These are phyloP conservation scores for Xylophagus ater DNA, from an alignment of 2,888 invertebrate species.

Conservation along the genomic window DNA sequence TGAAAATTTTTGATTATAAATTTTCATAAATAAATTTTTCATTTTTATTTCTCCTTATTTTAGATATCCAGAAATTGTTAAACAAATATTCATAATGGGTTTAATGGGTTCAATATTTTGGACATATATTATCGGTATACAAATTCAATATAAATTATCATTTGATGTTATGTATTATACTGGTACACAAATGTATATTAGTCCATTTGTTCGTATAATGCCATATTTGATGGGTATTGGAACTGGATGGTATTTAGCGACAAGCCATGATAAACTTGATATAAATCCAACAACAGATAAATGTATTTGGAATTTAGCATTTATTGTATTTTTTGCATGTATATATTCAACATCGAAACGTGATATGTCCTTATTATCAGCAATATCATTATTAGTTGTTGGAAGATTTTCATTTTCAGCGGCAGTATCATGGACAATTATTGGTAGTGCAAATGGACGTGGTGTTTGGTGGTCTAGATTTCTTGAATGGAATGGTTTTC, in stretches of 20 bases:
- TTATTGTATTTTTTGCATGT: constrained; percentile 30
- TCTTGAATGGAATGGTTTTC: constrained; percentile 33
- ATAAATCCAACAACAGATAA: constrained; percentile 26
- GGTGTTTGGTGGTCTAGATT: constrained; percentile 38
- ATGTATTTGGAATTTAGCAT: constrained; percentile 31
- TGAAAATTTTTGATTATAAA: constrained; percentile 4
- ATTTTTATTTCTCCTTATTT: constrained; percentile 3
- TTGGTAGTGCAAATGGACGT: constrained; percentile 45
- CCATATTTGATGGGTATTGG: constrained; percentile 42
- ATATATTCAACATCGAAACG: constrained; percentile 35
- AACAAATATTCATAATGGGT: constrained; percentile 19
- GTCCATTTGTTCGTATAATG: constrained; percentile 42
- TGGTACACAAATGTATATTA: constrained; percentile 40
- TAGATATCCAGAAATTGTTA: constrained; percentile 29
- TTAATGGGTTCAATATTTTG: constrained; percentile 27
- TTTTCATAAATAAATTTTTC: neutral
- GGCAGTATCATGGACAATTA: constrained; percentile 45
- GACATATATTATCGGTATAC: constrained; percentile 29
- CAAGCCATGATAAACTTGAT: constrained; percentile 27
- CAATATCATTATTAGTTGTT: constrained; percentile 42
- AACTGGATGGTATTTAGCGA: constrained; percentile 39
- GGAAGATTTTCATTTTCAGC: constrained; percentile 45
- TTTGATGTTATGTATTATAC: constrained; percentile 36
- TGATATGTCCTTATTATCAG: constrained; percentile 38
- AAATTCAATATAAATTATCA: constrained; percentile 30